Evolutionary conservation across 1,140 invertebrate species (phyloP).

Genomic region (Druon quercuslanigerum): DNA sequence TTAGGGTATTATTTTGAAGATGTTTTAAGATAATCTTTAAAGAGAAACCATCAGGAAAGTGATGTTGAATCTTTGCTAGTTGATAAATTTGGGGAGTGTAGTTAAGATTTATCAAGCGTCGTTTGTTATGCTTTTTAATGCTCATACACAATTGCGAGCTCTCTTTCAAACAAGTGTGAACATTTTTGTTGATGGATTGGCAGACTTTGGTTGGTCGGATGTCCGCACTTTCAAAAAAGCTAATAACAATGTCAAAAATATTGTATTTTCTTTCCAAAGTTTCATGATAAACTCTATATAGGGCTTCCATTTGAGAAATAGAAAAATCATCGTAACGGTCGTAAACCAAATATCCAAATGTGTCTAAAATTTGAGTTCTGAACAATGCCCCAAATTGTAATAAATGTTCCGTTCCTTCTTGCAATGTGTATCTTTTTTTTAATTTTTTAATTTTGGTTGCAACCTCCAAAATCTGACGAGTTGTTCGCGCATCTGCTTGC

Average conservation of each 20-base stretch:
- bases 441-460: slow-evolving; percentile 21
- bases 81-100: slow-evolving; percentile 37
- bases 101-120: slow-evolving; percentile 26
- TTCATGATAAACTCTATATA: slow-evolving; percentile 51
- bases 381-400: slow-evolving; percentile 49
- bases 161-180: slow-evolving; percentile 42
- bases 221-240: slow-evolving; percentile 37
- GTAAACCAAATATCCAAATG: slow-evolving; percentile 54
- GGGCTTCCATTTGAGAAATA: slow-evolving; percentile 48
- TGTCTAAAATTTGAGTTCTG: slow-evolving; percentile 50
- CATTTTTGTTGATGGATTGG: slow-evolving; percentile 38
- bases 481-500: slow-evolving; percentile 29
- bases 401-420: slow-evolving; percentile 51
- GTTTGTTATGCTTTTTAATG: slow-evolving; percentile 39
- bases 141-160: slow-evolving; percentile 43
- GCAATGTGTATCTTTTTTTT: slow-evolving; percentile 32
- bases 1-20: slow-evolving; percentile 37
- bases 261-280: slow-evolving; percentile 57
- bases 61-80: slow-evolving; percentile 25
- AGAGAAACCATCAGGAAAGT: slow-evolving; percentile 49
- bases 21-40: slow-evolving; percentile 32
- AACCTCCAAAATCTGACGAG: slow-evolving; percentile 40
- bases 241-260: slow-evolving; percentile 51
- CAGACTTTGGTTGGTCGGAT: slow-evolving; percentile 49
- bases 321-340: slow-evolving; percentile 57